Conservation (phyloP, 2,797 vertebrate genomes). For the Pangasius sanitwongsei region DNA sequence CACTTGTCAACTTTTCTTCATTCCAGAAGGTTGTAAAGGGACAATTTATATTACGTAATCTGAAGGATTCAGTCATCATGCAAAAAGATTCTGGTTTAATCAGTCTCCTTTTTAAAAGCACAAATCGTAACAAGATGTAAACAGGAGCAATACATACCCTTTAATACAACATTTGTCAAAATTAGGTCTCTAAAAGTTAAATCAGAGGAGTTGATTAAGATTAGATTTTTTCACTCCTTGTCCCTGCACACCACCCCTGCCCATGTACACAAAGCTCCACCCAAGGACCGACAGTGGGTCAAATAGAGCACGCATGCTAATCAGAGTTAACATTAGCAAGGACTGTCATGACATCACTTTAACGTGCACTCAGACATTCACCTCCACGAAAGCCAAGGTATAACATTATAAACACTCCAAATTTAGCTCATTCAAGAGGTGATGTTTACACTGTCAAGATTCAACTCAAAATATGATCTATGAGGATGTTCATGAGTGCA, state of each 20-base stretch:
- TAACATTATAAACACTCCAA: not conserved
- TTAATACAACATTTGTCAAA: not conserved
- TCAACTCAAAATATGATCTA: not conserved
- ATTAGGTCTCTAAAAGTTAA: not conserved
- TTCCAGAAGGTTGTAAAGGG: not conserved
- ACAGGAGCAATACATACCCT: not conserved
- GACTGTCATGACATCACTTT: not conserved
- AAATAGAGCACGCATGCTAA: not conserved
- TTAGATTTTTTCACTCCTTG: not conserved
- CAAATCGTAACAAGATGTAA: not conserved
- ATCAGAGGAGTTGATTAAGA: not conserved
- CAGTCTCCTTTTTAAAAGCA: not conserved
- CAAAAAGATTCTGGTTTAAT: not conserved
- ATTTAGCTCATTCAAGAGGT: not conserved
- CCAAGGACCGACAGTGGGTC: not conserved
- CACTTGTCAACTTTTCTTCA: not conserved
- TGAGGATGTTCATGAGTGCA: not conserved
- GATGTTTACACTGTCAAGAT: not conserved
- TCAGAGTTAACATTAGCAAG: not conserved
- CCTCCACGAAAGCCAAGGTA: not conserved
- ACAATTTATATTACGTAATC: not conserved
- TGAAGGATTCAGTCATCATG: not conserved
- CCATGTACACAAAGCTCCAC: not conserved
- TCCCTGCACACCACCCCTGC: not conserved
- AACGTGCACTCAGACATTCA: not conserved